These are phyloP conservation scores for Anguilla obscura DNA, from an alignment of 2,797 vertebrate species.

Conservation along the genomic window DNA sequence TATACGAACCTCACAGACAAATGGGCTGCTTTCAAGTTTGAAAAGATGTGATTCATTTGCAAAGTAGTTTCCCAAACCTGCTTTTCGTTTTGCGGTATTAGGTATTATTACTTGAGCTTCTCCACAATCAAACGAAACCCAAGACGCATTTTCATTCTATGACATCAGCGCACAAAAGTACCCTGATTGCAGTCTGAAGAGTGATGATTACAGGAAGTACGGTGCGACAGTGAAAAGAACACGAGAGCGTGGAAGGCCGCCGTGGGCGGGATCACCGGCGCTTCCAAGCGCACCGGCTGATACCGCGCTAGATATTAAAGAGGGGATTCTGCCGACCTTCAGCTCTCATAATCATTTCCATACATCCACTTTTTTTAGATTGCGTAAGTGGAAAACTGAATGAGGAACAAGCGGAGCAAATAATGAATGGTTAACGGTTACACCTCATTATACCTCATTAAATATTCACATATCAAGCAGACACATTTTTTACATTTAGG, in stretches of 20 bases:
- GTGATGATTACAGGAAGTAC: slow-evolving; percentile 11
- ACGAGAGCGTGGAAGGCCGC: background rate
- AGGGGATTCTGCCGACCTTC: background rate
- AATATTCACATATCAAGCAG: background rate
- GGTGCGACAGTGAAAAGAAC: background rate
- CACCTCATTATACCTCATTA: background rate
- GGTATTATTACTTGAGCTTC: background rate
- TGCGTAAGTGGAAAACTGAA: background rate
- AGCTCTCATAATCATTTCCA: background rate
- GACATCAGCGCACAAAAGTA: background rate
- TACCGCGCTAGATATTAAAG: background rate
- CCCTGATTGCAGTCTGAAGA: slow-evolving; percentile 1
- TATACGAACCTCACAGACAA: background rate
- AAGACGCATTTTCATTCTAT: slow-evolving; percentile 16
- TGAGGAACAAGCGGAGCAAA: background rate
- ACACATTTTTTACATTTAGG: background rate
- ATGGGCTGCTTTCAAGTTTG: background rate
- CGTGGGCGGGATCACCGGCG: slow-evolving; percentile 1
- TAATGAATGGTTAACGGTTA: background rate
- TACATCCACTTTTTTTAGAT: background rate
- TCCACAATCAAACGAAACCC: slow-evolving; percentile 1
- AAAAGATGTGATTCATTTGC: background rate
- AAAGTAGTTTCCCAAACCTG: background rate
- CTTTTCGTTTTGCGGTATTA: background rate
- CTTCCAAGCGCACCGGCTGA: background rate